Evolutionary conservation across 1,140 invertebrate genomes (phyloP).

Genomic region (Homarus americanus): DNA sequence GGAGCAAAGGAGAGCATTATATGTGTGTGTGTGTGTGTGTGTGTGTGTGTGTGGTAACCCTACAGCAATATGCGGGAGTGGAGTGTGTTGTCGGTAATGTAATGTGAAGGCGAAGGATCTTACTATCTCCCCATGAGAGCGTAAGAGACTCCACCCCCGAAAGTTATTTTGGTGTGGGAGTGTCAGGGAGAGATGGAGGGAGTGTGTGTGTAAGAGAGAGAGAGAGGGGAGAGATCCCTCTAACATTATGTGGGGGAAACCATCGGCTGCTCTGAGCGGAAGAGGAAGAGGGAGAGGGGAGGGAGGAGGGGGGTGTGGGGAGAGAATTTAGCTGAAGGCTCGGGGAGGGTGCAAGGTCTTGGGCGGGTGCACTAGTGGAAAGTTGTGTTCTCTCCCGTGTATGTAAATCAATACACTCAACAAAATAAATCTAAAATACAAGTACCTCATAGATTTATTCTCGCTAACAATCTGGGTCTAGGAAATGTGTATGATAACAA

Average conservation of each 20-base stretch:
- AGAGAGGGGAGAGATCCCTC: not conserved
- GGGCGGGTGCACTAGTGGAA: not conserved
- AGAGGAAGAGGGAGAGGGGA: not conserved
- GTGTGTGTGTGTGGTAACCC: constrained; percentile 4
- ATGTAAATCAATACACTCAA: no score
- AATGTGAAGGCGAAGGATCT: not conserved
- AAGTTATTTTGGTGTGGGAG: not conserved
- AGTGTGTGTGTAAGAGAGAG: not conserved
- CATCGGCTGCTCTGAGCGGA: not conserved
- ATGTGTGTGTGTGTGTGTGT: not conserved
- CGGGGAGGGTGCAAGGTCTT: not conserved
- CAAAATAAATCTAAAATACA: no score
- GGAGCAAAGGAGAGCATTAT: no score
- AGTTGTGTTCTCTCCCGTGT: no score
- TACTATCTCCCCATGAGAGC: constrained; percentile 8
- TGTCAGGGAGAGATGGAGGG: not conserved
- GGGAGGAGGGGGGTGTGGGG: constrained; percentile 6
- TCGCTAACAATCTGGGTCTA: no score
- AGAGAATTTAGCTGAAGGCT: not conserved
- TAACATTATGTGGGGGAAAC: constrained; percentile 26
- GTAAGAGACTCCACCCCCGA: not conserved
- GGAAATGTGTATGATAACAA: no score
- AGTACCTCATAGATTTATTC: no score
- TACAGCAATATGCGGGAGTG: constrained; percentile 16
- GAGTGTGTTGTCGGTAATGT: constrained; percentile 4